Base-by-base conservation (phyloP, 2,113 vertebrate genomes). In the Ceyx cyanopectus region DNA sequence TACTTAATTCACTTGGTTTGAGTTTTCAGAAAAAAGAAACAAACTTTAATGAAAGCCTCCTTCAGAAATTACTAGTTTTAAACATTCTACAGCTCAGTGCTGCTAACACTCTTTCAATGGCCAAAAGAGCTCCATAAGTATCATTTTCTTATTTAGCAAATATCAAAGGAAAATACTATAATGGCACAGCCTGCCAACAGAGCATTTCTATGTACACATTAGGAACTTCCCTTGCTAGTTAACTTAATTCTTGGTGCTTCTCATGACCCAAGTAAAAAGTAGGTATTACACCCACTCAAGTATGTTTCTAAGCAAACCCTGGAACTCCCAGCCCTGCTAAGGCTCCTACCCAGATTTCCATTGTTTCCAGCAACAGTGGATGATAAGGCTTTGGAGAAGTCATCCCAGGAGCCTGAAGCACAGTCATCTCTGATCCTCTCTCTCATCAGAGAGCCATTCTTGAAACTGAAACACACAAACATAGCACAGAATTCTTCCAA, bases 371-470 rank as follows among this genome's bases (percentile, higher is more conserved):
- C 97, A 50, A 93, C 96, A 0, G 98, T 99, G 21, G 98, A 97
- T 43, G 54, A 97, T 79, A 99, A 90, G 3, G 98, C 97, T 51
- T 96, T 95, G 4, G 99, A 98, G 93, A 99, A 99, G 41, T 93
- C 50, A 63, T 98, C 98, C 99, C 99, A 99, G 76, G 98, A 99
- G 54, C 97, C 95, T 81, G 96, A 97, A n/a, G 98, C 97, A 48
- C 97, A 98, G 53, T 98, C 92, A 72, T 99, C 97, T 22, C 99
- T 98, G 96, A 99, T 96, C 72, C 94, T 98, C 95, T 99, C 99
- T 97, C 99, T 98, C 65, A 98, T 99, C 85, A 99, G 96, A 81
- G 99, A 99, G 8, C 99, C 99, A 1, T 99, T 99, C 97, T 99
- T 99, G 95, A 99, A 99, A 97, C 99, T 99, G 97, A 81, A 96